A percentile compares a stretch with the other conserved stretches of the same genome.
Evolutionary conservation across 2,888 invertebrate genomes (phyloP).

Genomic region (Hedya salicella): DNA sequence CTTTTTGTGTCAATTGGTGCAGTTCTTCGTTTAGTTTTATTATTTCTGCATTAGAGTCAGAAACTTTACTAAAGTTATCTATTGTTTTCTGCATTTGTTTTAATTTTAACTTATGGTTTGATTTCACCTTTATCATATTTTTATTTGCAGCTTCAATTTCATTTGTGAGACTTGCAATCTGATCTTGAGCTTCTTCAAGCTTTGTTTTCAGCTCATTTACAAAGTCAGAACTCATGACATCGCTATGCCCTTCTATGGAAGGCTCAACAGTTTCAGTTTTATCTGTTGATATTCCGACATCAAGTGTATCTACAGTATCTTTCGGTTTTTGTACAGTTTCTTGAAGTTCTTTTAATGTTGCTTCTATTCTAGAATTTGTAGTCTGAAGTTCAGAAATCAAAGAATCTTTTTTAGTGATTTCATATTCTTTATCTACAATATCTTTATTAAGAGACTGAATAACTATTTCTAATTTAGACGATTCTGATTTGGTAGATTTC

Average conservation of each 20-base stretch:
- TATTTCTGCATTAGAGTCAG: conserved; percentile 88
- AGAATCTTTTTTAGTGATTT: conserved; percentile 75
- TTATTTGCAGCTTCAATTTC: conserved; percentile 91
- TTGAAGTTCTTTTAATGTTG: conserved; percentile 53
- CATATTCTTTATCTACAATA: conserved; percentile 76
- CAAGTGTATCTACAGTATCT: conserved; percentile 52
- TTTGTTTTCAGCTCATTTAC: conserved; percentile 72
- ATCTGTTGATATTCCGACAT: conserved; percentile 64
- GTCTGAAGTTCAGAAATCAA: conserved; percentile 69
- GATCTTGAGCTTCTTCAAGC: conserved; percentile 73
- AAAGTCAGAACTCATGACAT: conserved; percentile 46
- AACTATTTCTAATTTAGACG: conserved; percentile 68
- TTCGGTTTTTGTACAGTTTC: conserved; percentile 45
- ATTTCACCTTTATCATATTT: conserved; percentile 90
- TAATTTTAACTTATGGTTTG: conserved; percentile 88
- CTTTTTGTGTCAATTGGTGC: conserved; percentile 88
- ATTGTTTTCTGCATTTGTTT: conserved; percentile 91
- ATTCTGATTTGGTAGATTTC: conserved; percentile 67
- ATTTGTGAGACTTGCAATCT: conserved; percentile 85
- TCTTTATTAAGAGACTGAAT: conserved; percentile 80
- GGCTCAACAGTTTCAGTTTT: conserved; percentile 44
- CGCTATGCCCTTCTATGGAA: conserved; percentile 45
- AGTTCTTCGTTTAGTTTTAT: conserved; percentile 86
- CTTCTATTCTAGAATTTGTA: conserved; percentile 51
- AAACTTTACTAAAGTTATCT: conserved; percentile 87